Conservation (phyloP, 1,140 invertebrate species). For the Tetragonula clypearis region DNA sequence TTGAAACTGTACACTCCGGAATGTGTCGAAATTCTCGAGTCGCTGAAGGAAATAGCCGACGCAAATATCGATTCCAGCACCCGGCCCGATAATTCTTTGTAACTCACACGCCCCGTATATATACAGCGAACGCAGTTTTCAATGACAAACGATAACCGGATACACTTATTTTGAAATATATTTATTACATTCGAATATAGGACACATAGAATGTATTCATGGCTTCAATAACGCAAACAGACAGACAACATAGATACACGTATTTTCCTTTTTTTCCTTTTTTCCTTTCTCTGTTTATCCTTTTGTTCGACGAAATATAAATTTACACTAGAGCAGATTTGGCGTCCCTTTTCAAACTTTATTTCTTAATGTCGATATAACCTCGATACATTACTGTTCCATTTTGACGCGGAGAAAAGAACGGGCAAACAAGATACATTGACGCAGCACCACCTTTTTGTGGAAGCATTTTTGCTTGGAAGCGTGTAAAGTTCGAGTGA, state of each 20-base stretch:
- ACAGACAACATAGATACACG: slow-evolving; percentile 54
- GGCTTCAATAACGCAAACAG: slow-evolving; percentile 56
- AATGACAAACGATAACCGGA: neutral
- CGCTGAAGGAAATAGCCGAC: neutral
- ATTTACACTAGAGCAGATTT: slow-evolving; percentile 33
- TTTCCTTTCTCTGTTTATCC: neutral
- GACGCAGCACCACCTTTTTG: neutral
- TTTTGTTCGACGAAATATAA: slow-evolving; percentile 45
- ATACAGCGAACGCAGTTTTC: neutral
- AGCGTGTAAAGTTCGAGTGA: neutral
- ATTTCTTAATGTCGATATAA: neutral
- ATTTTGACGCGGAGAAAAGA: neutral
- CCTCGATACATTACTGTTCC: neutral
- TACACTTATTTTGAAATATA: slow-evolving; percentile 65
- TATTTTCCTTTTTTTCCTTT: neutral
- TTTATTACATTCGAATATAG: slow-evolving; percentile 67
- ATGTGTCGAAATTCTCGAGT: slow-evolving; percentile 49
- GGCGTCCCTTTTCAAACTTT: neutral
- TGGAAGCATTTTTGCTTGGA: slow-evolving; percentile 4
- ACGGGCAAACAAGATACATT: neutral
- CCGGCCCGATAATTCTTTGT: neutral
- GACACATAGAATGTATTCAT: slow-evolving; percentile 58
- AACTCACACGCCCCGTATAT: no score
- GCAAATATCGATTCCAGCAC: neutral
- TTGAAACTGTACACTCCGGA: slow-evolving; percentile 45